Evolutionary conservation across 2,113 vertebrate genomes (phyloP).

Genomic region (Euleptes europaea): DNA sequence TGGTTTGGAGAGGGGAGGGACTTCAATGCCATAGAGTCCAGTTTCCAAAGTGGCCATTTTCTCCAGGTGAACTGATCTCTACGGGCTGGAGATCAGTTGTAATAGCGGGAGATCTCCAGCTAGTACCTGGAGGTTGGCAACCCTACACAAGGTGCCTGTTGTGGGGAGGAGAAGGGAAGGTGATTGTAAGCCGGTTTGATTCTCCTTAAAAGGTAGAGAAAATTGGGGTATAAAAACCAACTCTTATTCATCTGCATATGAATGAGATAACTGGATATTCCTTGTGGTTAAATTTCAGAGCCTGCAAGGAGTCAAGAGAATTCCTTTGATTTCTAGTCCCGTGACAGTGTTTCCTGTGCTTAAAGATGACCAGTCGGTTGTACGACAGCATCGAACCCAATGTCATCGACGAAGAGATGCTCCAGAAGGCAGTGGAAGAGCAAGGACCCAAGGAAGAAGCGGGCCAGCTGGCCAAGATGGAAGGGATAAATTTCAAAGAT

Average conservation of each 20-base stretch:
- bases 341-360: not conserved
- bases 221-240: too few relatives aligned
- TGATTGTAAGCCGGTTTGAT: too few relatives aligned
- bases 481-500: slow-evolving; percentile 74
- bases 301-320: not conserved
- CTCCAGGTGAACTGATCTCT: too few relatives aligned
- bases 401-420: slow-evolving; percentile 79
- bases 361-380: slow-evolving; percentile 68
- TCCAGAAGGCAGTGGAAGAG: slow-evolving; percentile 77
- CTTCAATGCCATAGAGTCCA: too few relatives aligned
- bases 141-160: too few relatives aligned
- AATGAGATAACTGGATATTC: not conserved
- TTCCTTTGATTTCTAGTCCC: not conserved
- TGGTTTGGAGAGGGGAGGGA: too few relatives aligned
- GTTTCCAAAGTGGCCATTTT: too few relatives aligned
- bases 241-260: not conserved
- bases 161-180: too few relatives aligned
- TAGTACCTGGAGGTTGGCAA: too few relatives aligned
- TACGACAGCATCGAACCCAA: slow-evolving; percentile 65
- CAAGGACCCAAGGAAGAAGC: slow-evolving; percentile 71
- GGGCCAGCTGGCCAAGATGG: slow-evolving; percentile 60
- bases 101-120: too few relatives aligned
- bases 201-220: too few relatives aligned
- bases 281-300: not conserved
- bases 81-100: too few relatives aligned